Evolutionary conservation across 2,888 invertebrate species (phyloP), one percentile per base, ranked within the genome.

Genomic region (Tetheella fluctuosa): DNA sequence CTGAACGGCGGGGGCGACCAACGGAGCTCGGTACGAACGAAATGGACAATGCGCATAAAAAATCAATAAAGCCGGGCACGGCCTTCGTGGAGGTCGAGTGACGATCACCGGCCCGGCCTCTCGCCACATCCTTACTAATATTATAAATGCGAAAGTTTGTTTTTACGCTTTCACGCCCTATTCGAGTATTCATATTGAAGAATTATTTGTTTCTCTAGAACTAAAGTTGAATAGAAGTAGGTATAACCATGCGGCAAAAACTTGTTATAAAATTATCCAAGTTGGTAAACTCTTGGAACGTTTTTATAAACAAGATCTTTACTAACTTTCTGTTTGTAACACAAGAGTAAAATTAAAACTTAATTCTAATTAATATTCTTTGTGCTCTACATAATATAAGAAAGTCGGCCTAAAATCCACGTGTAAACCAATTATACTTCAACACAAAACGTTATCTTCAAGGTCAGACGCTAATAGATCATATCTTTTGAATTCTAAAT

Each of bases 21-120:
- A 63, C 63, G 64, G 69, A 69, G 74, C 80, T 71, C 69, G 74
- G 77, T 76, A 79, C 79, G 77, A 79, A 80, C 81, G 81, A 83
- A 89, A 87, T 88, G 91, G 90, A 91, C 91, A 91, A 88, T 87
- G 90, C 90, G 90, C 90, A 90, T 91, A 91, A 91, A 91, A 91
- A 91, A 91, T 91, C 91, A 91, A 92, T 91, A 91, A 85, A 81
- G 85, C 87, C 86, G 89, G 88, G 88, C 81, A 76, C 86, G 90
- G 91, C 90, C 91, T 91, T 89, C 88, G 85, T 71, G 74, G 90
- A 89, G 91, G 91, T 91, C 91, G 87, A 76, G 68, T 80, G 87
- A 81, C 84, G 81, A 78, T 79, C 77, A 77, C 73, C 75, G 76
- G 73, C n/a, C 75, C 79, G 72, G 67, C 71, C 68, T 71, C 64